Conservation (phyloP, 35 echinoderm and acorn worm genomes). For the Acanthaster planci region DNA sequence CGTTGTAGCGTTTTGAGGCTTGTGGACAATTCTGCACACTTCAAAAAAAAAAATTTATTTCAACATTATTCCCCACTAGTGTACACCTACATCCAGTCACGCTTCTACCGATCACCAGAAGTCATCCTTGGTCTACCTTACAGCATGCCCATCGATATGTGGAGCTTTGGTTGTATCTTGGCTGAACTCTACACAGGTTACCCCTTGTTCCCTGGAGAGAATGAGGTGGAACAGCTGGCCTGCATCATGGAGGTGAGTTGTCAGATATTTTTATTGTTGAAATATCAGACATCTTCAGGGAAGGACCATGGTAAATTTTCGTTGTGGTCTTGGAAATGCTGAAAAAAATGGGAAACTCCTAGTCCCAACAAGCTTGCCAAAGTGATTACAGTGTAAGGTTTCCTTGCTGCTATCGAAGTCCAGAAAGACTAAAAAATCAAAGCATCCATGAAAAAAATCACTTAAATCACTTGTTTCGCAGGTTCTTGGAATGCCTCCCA, state of each 20-base stretch:
- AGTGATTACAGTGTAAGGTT: no score
- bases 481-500: slow-evolving; percentile 87
- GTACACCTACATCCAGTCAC: slow-evolving; percentile 90
- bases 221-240: slow-evolving; percentile 89
- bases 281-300: no score
- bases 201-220: slow-evolving; percentile 87
- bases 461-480: slow-evolving; percentile 36
- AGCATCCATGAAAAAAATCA: no score
- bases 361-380: no score
- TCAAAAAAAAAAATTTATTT: neutral
- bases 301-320: no score
- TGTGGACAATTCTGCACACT: neutral
- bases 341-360: no score
- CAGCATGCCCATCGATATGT: slow-evolving; percentile 78
- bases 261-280: neutral
- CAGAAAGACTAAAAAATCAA: no score
- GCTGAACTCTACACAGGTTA: slow-evolving; percentile 90
- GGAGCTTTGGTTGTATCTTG: slow-evolving; percentile 89
- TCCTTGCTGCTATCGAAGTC: no score
- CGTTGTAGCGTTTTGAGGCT: no score
- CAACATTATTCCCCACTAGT: slow-evolving; percentile 41
- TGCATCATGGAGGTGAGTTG: slow-evolving; percentile 90
- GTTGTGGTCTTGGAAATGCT: no score
- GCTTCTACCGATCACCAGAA: slow-evolving; percentile 86
- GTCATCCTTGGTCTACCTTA: slow-evolving; percentile 84